A percentile compares a stretch with the other conserved stretches of the same genome.
phyloP scores from a whole-genome alignment of 1,140 invertebrate genomes.

The Archegozetes longisetosus region DNA sequence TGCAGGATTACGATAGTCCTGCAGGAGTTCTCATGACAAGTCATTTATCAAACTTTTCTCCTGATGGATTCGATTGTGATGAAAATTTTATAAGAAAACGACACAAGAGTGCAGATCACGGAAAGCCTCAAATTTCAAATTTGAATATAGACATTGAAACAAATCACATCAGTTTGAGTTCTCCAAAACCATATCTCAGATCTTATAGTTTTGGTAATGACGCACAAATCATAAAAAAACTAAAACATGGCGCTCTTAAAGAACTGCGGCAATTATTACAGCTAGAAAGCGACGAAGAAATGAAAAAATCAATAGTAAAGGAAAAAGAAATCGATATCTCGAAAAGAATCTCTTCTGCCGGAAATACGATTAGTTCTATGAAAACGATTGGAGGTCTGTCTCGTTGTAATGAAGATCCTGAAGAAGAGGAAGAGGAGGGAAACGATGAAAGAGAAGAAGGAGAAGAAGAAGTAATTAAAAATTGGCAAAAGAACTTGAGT shows the following conservation, averaged over 20 bases:
- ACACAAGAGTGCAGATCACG: constrained; percentile 26
- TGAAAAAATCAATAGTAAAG: background rate
- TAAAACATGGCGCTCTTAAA: constrained; percentile 23
- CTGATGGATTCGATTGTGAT: constrained; percentile 10
- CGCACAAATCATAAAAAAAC: constrained; percentile 51
- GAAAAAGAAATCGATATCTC: constrained; percentile 5
- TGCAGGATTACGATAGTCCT: constrained; percentile 30
- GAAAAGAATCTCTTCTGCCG: constrained; percentile 16
- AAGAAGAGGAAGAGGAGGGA: background rate
- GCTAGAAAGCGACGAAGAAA: background rate
- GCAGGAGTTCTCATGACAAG: constrained; percentile 43
- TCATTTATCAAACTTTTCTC: constrained; percentile 20
- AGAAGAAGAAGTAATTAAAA: constrained; percentile 16
- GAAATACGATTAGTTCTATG: constrained; percentile 8
- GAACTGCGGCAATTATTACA: constrained; percentile 16
- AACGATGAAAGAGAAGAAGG: background rate
- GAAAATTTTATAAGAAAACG: constrained; percentile 23
- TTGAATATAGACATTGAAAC: background rate
- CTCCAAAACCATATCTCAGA: constrained; percentile 28
- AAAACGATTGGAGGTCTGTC: background rate
- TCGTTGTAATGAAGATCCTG: background rate
- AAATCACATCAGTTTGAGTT: background rate
- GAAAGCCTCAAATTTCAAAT: background rate
- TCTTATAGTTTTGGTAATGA: constrained; percentile 57
- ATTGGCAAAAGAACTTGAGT: constrained; percentile 14